phyloP scores from a whole-genome alignment of 1,140 invertebrate genomes.

The Hyposmocoma kahamanoa region DNA sequence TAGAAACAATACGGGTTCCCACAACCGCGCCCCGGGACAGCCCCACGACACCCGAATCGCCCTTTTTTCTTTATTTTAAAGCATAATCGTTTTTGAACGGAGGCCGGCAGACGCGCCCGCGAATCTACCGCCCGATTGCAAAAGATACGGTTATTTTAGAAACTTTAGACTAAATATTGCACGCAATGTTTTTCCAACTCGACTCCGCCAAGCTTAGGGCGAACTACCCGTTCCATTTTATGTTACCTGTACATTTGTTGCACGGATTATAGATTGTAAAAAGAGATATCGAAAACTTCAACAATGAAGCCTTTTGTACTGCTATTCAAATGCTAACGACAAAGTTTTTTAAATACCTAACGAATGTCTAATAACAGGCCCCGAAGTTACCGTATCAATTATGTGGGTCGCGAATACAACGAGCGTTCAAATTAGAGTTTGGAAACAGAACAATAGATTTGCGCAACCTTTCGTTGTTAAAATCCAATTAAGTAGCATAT shows the following conservation, averaged over 20 bases:
- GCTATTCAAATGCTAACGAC: neutral
- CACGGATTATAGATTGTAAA: neutral
- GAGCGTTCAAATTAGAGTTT: neutral
- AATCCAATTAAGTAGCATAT: slow-evolving; percentile 23
- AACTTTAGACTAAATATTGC: too few species aligned
- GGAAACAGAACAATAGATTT: slow-evolving; percentile 2
- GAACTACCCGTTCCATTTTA: too few species aligned
- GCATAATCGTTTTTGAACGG: slow-evolving; percentile 53
- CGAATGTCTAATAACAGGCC: slow-evolving; percentile 1
- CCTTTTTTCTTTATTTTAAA: slow-evolving; percentile 38
- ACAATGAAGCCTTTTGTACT: neutral
- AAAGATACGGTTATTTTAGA: too few species aligned
- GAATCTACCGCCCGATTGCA: slow-evolving; percentile 23
- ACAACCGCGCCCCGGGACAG: slow-evolving; percentile 49
- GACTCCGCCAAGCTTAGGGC: too few species aligned
- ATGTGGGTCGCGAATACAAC: neutral
- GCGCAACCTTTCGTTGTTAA: neutral
- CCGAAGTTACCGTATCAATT: neutral
- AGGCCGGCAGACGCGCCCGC: slow-evolving; percentile 39
- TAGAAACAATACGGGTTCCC: slow-evolving; percentile 53
- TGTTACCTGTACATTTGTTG: too few species aligned
- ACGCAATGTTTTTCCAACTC: neutral
- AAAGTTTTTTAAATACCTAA: neutral
- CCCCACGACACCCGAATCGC: slow-evolving; percentile 11
- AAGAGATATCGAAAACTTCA: neutral